phyloP scores from a whole-genome alignment of 2,113 vertebrate genomes.

The Reinhardtius hippoglossoides region DNA sequence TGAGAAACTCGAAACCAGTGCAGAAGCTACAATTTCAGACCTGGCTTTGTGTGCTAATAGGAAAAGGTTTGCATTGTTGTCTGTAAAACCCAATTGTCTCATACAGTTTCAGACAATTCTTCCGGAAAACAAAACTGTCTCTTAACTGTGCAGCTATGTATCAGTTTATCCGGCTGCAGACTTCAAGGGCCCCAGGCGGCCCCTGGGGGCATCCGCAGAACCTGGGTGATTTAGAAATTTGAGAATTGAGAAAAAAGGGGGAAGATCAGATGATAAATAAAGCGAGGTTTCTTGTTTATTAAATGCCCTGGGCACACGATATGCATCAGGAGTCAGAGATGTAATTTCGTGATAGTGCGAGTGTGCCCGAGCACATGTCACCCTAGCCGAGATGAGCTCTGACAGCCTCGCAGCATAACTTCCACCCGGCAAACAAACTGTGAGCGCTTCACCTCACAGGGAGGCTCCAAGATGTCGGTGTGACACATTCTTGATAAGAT shows the following conservation, averaged over 20 bases:
- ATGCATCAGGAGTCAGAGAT: constrained; percentile 64
- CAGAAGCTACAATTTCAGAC: neutral
- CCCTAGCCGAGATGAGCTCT: constrained; percentile 59
- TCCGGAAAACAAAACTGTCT: constrained; percentile 12
- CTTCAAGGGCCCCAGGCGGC: neutral
- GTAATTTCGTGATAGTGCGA: constrained; percentile 67
- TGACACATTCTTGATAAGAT: constrained; percentile 62
- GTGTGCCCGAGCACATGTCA: constrained; percentile 67
- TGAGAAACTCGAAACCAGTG: neutral
- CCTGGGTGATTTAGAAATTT: constrained; percentile 17
- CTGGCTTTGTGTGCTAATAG: constrained; percentile 11
- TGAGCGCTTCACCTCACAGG: constrained; percentile 54
- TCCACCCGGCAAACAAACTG: constrained; percentile 54
- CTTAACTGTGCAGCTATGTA: neutral
- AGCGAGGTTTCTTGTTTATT: constrained; percentile 50
- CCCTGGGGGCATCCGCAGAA: neutral
- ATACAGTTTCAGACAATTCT: neutral
- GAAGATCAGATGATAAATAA: constrained; percentile 46
- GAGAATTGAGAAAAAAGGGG: constrained; percentile 21
- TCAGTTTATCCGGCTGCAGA: neutral
- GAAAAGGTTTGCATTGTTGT: constrained; percentile 1
- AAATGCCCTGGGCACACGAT: constrained; percentile 53
- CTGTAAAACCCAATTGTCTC: neutral
- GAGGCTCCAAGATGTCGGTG: constrained; percentile 47
- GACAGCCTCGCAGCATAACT: constrained; percentile 67